Percentiles rank a stretch among this genome's conserved stretches.
These are phyloP conservation scores for Typhlichthys eigenmanni DNA, from an alignment of 2,797 vertebrate genomes.

Conservation along the genomic window DNA sequence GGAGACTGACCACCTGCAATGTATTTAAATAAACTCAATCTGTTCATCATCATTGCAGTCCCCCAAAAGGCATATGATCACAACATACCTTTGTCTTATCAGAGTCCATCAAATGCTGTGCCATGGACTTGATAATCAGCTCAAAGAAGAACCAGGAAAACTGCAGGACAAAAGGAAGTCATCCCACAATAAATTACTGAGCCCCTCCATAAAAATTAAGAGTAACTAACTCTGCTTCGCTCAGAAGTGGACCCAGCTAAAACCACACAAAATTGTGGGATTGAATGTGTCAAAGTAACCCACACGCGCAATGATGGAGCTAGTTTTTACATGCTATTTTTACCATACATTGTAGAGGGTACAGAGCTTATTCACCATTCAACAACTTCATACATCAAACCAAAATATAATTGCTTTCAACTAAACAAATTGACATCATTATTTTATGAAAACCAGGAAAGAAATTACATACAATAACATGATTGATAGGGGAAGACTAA, in stretches of 20 bases:
- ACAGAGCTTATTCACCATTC: too few relatives aligned
- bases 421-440: too few relatives aligned
- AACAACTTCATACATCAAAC: too few relatives aligned
- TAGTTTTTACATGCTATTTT: too few relatives aligned
- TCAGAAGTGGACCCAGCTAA: neutral
- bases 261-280: neutral
- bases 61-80: too few relatives aligned
- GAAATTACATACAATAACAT: too few relatives aligned
- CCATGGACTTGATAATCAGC: slow-evolving; percentile 95
- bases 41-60: too few relatives aligned
- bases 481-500: slow-evolving; percentile 50
- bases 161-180: slow-evolving; percentile 62
- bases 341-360: too few relatives aligned
- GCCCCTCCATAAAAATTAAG: slow-evolving; percentile 4
- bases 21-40: too few relatives aligned
- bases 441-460: too few relatives aligned
- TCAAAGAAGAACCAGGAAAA: slow-evolving; percentile 99
- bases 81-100: slow-evolving; percentile 83
- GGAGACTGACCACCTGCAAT: neutral
- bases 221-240: neutral
- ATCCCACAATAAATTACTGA: neutral
- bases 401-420: too few relatives aligned
- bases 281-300: neutral
- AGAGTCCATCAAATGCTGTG: slow-evolving; percentile 87
- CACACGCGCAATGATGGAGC: too few relatives aligned